Evolutionary conservation across 2,797 vertebrate species (phyloP).

Genomic region (Amblyopsis hoosieri): DNA sequence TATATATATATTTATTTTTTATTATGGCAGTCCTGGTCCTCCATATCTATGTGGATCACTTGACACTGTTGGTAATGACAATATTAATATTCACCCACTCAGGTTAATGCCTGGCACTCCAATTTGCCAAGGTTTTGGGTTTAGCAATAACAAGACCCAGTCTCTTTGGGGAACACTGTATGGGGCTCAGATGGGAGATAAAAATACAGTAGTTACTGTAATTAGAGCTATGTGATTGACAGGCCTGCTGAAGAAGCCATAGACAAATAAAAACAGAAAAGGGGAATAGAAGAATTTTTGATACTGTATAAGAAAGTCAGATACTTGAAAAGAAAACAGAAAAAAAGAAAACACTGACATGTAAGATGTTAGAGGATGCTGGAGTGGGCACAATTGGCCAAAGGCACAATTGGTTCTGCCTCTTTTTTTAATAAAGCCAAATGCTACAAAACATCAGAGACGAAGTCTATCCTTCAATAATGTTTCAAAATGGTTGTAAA

Average conservation of each 20-base stretch:
- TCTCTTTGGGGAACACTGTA: slow-evolving; percentile 25
- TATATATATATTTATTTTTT: too few relatives aligned
- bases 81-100: slow-evolving; percentile 69
- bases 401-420: slow-evolving; percentile 41
- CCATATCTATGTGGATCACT: slow-evolving; percentile 35
- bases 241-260: slow-evolving; percentile 62
- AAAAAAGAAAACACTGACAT: slow-evolving; percentile 35
- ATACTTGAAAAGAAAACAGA: slow-evolving; percentile 10
- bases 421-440: slow-evolving; percentile 11
- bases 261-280: slow-evolving; percentile 46
- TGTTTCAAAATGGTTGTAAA: slow-evolving; percentile 20
- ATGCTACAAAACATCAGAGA: slow-evolving; percentile 27
- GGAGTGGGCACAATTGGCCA: slow-evolving; percentile 49
- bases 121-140: slow-evolving; percentile 58
- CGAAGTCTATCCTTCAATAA: slow-evolving; percentile 8
- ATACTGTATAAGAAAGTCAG: slow-evolving; percentile 32
- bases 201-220: slow-evolving; percentile 68
- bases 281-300: slow-evolving; percentile 51
- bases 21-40: too few relatives aligned
- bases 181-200: slow-evolving; percentile 49
- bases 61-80: slow-evolving; percentile 57
- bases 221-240: slow-evolving; percentile 62
- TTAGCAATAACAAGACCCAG: slow-evolving; percentile 30
- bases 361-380: slow-evolving; percentile 40
- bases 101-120: slow-evolving; percentile 62